Conservation (phyloP, 1,140 invertebrate species). For the Bombus soroeensis region DNA sequence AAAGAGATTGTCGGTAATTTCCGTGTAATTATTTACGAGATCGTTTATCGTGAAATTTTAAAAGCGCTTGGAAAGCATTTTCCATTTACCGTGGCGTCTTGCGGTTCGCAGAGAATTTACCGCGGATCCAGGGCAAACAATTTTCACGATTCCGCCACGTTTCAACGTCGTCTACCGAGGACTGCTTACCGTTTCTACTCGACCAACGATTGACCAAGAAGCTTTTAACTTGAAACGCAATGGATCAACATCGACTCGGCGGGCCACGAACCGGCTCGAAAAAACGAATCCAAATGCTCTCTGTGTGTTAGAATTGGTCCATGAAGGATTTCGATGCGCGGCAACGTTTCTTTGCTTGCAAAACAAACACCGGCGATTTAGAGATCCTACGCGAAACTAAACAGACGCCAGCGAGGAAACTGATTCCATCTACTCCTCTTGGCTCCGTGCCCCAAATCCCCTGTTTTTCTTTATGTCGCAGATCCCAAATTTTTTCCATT, state of each 20-base stretch:
- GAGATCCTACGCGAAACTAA: constrained; percentile 50
- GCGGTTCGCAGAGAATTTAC: constrained; percentile 21
- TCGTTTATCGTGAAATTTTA: constrained; percentile 28
- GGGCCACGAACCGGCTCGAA: constrained; percentile 61
- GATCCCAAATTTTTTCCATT: constrained; percentile 46
- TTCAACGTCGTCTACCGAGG: neutral
- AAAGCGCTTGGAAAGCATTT: neutral
- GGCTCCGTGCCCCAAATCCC: constrained; percentile 30
- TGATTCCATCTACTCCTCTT: constrained; percentile 46
- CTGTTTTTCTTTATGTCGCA: constrained; percentile 46
- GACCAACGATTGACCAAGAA: constrained; percentile 28
- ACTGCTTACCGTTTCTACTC: neutral
- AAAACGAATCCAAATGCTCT: neutral
- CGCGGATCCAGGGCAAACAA: neutral
- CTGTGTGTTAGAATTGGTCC: constrained; percentile 36
- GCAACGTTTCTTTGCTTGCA: constrained; percentile 64
- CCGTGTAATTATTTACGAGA: constrained; percentile 13
- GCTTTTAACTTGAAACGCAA: constrained; percentile 53
- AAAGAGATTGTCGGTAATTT: neutral
- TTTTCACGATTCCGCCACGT: constrained; percentile 1
- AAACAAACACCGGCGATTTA: constrained; percentile 71
- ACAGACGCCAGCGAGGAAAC: constrained; percentile 53
- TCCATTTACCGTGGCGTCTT: too few species aligned
- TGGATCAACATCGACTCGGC: constrained; percentile 60
- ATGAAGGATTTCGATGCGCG: constrained; percentile 63